phyloP scores from a whole-genome alignment of 2,113 vertebrate genomes.

The Oostethus manadensis region DNA sequence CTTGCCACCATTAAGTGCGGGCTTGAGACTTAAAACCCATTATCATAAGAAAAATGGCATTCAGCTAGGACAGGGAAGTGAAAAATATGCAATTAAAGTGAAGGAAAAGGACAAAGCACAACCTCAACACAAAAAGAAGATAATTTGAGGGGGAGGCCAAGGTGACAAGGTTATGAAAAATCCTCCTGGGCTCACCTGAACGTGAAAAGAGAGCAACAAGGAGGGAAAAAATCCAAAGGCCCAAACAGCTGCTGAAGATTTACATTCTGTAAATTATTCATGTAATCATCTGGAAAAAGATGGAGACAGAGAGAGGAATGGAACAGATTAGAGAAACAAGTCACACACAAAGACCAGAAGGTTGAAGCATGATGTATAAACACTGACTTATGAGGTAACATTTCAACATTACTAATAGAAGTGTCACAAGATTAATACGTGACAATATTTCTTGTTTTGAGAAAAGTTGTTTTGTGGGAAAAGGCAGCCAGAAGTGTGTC shows the following conservation, averaged over 20 bases:
- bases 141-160: conserved; percentile 15
- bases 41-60: conserved; percentile 18
- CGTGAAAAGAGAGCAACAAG: conserved; percentile 39
- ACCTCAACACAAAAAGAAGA: conserved; percentile 30
- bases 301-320: conserved; percentile 22
- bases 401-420: too few relatives aligned
- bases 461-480: too few relatives aligned
- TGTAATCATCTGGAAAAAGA: conserved; percentile 51
- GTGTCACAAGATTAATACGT: too few relatives aligned
- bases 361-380: conserved; percentile 3
- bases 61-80: conserved; percentile 44
- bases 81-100: conserved; percentile 48
- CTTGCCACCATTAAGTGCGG: conserved; percentile 14
- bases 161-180: conserved; percentile 52
- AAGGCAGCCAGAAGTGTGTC: too few relatives aligned
- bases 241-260: conserved; percentile 57
- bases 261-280: conserved; percentile 59
- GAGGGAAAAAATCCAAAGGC: conserved; percentile 34
- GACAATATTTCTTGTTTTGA: too few relatives aligned
- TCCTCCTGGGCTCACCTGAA: conserved; percentile 34
- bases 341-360: not conserved
- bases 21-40: conserved; percentile 25
- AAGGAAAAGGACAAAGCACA: conserved; percentile 20
- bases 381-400: not conserved
- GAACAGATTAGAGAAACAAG: conserved; percentile 23